These are phyloP conservation scores for Clostera curtula DNA, from an alignment of 2,888 invertebrate genomes.

Conservation along the genomic window DNA sequence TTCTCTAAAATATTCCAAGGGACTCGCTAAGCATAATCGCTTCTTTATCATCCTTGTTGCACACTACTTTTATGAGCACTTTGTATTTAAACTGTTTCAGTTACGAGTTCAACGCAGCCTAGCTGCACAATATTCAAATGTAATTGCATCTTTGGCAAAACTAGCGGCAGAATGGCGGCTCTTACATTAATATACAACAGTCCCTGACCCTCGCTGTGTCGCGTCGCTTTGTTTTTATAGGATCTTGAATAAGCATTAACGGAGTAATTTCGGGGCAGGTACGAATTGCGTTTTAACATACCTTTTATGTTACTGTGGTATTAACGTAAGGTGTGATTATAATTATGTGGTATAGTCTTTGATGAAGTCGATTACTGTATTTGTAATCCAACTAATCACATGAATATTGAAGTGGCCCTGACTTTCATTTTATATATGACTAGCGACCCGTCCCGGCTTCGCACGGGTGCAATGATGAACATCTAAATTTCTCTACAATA, in stretches of 20 bases:
- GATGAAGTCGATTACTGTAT: too few relatives aligned
- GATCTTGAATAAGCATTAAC: conserved; percentile 63
- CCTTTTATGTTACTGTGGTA: conserved; percentile 35
- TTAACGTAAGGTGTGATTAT: conserved; percentile 19
- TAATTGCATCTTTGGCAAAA: conserved; percentile 75
- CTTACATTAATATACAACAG: conserved; percentile 71
- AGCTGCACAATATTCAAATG: conserved; percentile 74
- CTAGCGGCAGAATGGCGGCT: conserved; percentile 65
- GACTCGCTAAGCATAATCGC: too few relatives aligned
- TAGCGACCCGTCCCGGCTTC: too few relatives aligned
- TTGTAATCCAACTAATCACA: too few relatives aligned
- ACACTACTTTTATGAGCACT: conserved; percentile 58
- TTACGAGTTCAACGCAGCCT: conserved; percentile 52
- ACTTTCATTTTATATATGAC: too few relatives aligned
- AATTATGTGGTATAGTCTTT: conserved; percentile 11
- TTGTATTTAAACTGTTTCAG: conserved; percentile 64
- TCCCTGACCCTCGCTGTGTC: conserved; percentile 61
- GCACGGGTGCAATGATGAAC: too few relatives aligned
- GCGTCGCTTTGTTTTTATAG: conserved; percentile 68
- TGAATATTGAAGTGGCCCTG: too few relatives aligned
- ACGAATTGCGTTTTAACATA: conserved; percentile 42
- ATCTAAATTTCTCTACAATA: too few relatives aligned
- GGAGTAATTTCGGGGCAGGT: conserved; percentile 52
- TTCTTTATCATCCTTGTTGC: conserved; percentile 32
- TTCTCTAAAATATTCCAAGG: too few relatives aligned